Percentiles rank a stretch among this genome's conserved stretches.
These are phyloP conservation scores for Prionace glauca DNA, from an alignment of 2,797 vertebrate species.

Conservation along the genomic window DNA sequence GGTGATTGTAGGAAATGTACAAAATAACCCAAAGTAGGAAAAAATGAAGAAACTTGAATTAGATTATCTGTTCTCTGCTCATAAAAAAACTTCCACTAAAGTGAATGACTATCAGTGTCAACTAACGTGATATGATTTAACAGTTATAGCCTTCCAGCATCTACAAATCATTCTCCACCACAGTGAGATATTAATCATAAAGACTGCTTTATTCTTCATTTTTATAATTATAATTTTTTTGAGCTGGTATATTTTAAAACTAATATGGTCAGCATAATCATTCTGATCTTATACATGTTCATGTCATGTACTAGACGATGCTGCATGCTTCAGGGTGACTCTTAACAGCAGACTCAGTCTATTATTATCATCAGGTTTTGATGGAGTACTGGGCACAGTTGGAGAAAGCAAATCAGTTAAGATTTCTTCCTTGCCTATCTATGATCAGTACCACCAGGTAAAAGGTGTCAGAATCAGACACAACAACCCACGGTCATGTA, in stretches of 20 bases:
- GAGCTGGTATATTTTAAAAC: not conserved
- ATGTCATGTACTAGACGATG: not conserved
- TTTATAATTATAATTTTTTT: not conserved
- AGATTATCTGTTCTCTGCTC: not conserved
- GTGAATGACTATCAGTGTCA: constrained; percentile 18
- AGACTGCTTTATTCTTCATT: not conserved
- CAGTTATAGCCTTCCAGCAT: not conserved
- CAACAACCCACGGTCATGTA: not conserved
- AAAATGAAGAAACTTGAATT: not conserved
- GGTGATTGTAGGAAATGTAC: not conserved
- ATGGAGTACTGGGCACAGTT: not conserved
- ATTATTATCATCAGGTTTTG: not conserved
- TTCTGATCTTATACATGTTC: not conserved
- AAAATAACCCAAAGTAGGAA: not conserved
- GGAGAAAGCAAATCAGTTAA: constrained; percentile 13
- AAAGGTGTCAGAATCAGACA: not conserved
- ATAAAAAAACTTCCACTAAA: not conserved
- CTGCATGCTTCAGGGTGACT: not conserved
- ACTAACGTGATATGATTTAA: not conserved
- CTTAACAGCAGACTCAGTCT: not conserved
- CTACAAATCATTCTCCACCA: not conserved
- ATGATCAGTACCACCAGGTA: not conserved
- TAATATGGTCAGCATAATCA: not conserved
- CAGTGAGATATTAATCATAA: constrained; percentile 11
- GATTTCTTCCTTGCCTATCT: not conserved